Evolutionary conservation across 2,888 invertebrate species (phyloP), one percentile per base, ranked within the genome.

Genomic region (Cosmorhoe ocellata): DNA sequence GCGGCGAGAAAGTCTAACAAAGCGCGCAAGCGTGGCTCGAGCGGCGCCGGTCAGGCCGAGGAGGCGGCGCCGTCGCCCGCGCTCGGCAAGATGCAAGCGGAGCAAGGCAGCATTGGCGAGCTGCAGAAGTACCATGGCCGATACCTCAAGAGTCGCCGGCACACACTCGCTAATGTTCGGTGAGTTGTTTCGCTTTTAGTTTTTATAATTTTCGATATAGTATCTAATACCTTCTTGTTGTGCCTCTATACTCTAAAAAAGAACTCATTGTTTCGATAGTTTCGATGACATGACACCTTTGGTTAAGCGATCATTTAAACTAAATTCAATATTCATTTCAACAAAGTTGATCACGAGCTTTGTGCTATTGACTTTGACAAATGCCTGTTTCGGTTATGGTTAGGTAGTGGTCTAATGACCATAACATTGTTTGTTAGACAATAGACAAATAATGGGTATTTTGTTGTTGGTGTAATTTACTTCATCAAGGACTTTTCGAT

Each of bases 121-220:
- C 92, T 97, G 71, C 95, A 97, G 79, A 95, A 95, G 81, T 97
- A 97, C 84, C 97, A 97, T 80, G 95, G 94, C 68, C 90, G 95
- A 69, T 95, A 97, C 84, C 93, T 96, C 72, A 94, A 96, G 86
- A 96, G 95, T 74, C 92, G 97, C 56, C 93, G 97, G 48, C 97
- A 97, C 81, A 97, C 97, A 8, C 91, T 97, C 76, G 97, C 97
- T 59, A 97, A 97, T 90, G 97, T 97, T 87, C 96, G 97, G 97
- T 97, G 88, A 96, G 97, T 93, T 51, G 6, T 33, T 43, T 28
- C 12, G 18, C 11, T n/a, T 12, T 5, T 18, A 7, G 13, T n/a
- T 4, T n/a, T 32, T 7, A 11, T 6, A n/a, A 5, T 31, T 11
- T 31, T 31, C 31, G 11, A 31, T 31, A n/a, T n/a, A n/a, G n/a